Percentiles rank a stretch among this genome's conserved stretches.
Evolutionary conservation across 2,888 invertebrate genomes (phyloP).

Genomic region (Zygothrica quintamaculata): DNA sequence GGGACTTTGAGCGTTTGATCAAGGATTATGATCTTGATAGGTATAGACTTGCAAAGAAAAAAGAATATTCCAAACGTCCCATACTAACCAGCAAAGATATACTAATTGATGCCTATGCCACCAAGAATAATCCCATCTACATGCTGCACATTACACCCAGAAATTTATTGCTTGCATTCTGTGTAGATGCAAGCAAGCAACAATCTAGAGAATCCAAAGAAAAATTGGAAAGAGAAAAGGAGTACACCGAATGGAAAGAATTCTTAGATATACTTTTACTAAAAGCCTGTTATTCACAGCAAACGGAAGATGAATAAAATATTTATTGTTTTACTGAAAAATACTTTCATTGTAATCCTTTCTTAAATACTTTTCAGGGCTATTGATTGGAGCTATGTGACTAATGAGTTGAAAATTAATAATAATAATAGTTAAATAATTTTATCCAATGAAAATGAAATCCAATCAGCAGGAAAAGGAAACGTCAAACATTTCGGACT

Average conservation of each 20-base stretch:
- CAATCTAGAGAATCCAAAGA: not conserved
- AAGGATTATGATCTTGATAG: constrained; percentile 14
- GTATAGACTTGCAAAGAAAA: no score
- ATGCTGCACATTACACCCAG: constrained; percentile 32
- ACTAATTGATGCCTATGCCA: constrained; percentile 35
- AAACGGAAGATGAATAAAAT: no score
- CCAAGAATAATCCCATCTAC: constrained; percentile 36
- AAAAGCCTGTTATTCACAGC: constrained; percentile 25
- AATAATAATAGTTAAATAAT: constrained; percentile 45
- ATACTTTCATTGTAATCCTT: no score
- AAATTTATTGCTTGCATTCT: constrained; percentile 50
- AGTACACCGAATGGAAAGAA: constrained; percentile 34
- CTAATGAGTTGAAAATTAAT: constrained; percentile 59
- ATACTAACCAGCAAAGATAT: constrained; percentile 5
- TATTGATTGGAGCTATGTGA: constrained; percentile 42
- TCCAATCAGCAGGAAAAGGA: constrained; percentile 49
- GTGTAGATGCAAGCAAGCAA: no score
- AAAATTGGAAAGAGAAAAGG: fast-evolving
- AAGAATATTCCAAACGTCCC: not conserved
- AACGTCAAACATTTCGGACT: constrained; percentile 64
- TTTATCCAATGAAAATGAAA: constrained; percentile 47
- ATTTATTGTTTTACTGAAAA: not conserved
- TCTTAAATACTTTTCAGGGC: no score
- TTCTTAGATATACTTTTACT: constrained; percentile 34
- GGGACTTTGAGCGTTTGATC: constrained; percentile 55